Conservation (phyloP, 2,888 invertebrate genomes). For the Amphipoea lucens region DNA sequence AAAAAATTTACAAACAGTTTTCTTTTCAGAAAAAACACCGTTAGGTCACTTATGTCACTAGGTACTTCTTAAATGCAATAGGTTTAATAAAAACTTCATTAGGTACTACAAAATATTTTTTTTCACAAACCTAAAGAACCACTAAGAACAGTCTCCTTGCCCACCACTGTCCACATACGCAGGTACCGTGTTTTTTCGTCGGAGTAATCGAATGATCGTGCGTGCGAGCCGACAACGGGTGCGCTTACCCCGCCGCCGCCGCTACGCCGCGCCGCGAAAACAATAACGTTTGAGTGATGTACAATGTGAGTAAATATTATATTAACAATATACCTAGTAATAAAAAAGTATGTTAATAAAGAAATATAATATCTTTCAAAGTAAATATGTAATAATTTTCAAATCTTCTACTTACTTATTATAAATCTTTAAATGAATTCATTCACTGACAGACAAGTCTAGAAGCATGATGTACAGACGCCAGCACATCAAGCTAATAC, state of each 20-base stretch:
- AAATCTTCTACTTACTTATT: too few relatives aligned
- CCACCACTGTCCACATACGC: slow-evolving; percentile 59
- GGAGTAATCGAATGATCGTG: slow-evolving; percentile 66
- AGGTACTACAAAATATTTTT: too few relatives aligned
- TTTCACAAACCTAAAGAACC: neutral
- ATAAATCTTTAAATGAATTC: too few relatives aligned
- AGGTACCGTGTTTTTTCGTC: slow-evolving; percentile 59
- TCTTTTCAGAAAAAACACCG: neutral
- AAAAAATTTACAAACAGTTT: neutral
- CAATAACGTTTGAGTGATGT: slow-evolving; percentile 47
- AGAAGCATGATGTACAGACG: too few relatives aligned
- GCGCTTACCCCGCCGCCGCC: slow-evolving; percentile 50
- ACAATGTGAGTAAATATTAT: slow-evolving; percentile 19
- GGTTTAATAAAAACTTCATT: neutral
- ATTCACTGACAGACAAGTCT: too few relatives aligned
- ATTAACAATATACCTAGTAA: neutral
- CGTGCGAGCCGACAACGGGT: slow-evolving; percentile 62
- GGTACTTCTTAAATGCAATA: neutral
- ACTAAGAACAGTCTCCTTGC: slow-evolving; percentile 37
- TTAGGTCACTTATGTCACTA: neutral
- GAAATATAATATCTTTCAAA: too few relatives aligned
- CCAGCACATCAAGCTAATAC: too few relatives aligned
- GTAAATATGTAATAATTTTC: too few relatives aligned
- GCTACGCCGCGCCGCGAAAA: slow-evolving; percentile 35
- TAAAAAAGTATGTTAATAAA: too few relatives aligned